Conservation (phyloP, 1,140 invertebrate species). For the Lepidotrigona ventralis region DNA sequence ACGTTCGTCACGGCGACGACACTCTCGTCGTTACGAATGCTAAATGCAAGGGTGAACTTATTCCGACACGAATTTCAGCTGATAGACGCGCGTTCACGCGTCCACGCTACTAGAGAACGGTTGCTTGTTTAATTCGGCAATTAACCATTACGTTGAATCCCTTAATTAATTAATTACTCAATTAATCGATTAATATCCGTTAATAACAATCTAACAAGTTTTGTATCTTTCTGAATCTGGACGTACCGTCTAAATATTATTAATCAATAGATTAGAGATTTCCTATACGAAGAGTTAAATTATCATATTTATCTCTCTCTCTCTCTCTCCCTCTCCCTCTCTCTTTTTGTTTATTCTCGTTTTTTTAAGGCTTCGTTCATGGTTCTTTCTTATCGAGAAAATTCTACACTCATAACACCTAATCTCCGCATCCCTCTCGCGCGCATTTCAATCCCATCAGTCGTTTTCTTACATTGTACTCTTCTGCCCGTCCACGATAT, state of each 20-base stretch:
- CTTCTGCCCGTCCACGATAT: conserved; percentile 46
- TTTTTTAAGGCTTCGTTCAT: conserved; percentile 68
- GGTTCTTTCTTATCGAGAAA: conserved; percentile 57
- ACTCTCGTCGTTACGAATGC: background rate
- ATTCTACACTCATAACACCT: background rate
- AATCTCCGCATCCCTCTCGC: background rate
- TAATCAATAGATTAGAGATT: conserved; percentile 45
- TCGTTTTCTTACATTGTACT: conserved; percentile 41
- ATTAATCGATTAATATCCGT: conserved; percentile 69
- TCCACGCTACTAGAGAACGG: conserved; percentile 18
- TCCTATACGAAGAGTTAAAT: conserved; percentile 57
- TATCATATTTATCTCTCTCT: conserved; percentile 60
- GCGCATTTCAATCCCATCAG: conserved; percentile 9
- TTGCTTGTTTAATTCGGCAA: conserved; percentile 53
- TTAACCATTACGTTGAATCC: conserved; percentile 59
- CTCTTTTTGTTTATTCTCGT: conserved; percentile 24
- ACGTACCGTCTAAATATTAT: conserved; percentile 57
- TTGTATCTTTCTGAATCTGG: conserved; percentile 47
- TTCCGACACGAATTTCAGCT: conserved; percentile 23
- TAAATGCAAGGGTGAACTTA: conserved; percentile 43
- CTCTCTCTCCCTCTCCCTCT: background rate
- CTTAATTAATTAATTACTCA: conserved; percentile 66
- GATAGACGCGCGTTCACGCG: background rate
- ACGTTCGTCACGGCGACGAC: conserved; percentile 20
- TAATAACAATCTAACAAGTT: conserved; percentile 73